Conservation (phyloP, 2,888 invertebrate species). For the Falcaria lacertinaria region DNA sequence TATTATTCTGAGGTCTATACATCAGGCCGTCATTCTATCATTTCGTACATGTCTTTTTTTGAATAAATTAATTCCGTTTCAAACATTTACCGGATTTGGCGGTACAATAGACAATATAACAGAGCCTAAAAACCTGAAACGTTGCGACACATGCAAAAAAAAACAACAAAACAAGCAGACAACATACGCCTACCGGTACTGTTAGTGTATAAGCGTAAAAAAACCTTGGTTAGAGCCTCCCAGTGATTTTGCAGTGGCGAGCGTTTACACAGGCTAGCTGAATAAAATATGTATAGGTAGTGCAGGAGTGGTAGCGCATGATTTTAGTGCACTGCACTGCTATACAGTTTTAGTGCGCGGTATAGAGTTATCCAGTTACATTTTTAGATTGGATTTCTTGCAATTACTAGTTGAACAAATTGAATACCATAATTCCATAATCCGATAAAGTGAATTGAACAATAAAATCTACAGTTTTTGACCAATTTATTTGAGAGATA, state of each 20-base stretch:
- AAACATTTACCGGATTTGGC: too few relatives aligned
- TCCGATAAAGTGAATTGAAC: too few relatives aligned
- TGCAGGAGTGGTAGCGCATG: slow-evolving; percentile 20
- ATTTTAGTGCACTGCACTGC: slow-evolving; percentile 12
- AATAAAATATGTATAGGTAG: slow-evolving; percentile 47
- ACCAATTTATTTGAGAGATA: too few relatives aligned
- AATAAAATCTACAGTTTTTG: too few relatives aligned
- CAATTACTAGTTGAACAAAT: too few relatives aligned
- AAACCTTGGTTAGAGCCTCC: slow-evolving; percentile 8
- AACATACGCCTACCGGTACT: slow-evolving; percentile 36
- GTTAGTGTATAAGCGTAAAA: slow-evolving; percentile 15
- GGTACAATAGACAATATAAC: slow-evolving; percentile 1
- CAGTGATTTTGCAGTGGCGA: slow-evolving; percentile 26
- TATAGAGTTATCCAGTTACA: not conserved
- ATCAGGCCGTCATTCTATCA: too few relatives aligned
- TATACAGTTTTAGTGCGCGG: slow-evolving; percentile 4
- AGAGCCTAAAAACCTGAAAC: slow-evolving; percentile 19
- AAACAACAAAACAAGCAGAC: slow-evolving; percentile 33
- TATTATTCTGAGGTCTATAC: too few relatives aligned
- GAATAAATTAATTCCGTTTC: too few relatives aligned
- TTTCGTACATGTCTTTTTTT: too few relatives aligned
- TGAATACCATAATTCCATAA: too few relatives aligned
- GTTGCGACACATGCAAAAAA: slow-evolving; percentile 23
- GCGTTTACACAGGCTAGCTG: slow-evolving; percentile 37
- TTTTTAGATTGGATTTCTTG: not conserved